Evolutionary conservation across 2,888 invertebrate genomes (phyloP).

Genomic region (Eledona agricola): DNA sequence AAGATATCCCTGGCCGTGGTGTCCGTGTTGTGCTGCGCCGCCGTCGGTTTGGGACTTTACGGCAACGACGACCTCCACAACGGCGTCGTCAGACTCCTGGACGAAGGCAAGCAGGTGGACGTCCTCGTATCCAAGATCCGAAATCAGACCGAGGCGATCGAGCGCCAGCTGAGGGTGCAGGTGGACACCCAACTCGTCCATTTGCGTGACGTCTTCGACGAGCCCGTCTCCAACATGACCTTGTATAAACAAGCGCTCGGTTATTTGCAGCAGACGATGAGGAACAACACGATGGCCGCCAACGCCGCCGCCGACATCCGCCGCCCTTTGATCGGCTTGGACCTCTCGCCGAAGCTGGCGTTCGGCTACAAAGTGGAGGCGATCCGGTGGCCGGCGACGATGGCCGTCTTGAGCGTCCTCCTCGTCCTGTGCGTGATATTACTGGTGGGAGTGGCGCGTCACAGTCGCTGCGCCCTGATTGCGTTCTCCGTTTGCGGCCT

Average conservation of each 20-base stretch:
- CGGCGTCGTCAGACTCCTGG: constrained; percentile 70
- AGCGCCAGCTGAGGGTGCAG: constrained; percentile 70
- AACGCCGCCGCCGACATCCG: constrained; percentile 81
- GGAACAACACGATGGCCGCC: constrained; percentile 79
- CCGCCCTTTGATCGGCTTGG: constrained; percentile 75
- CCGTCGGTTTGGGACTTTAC: constrained; percentile 89
- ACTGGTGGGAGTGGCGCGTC: constrained; percentile 87
- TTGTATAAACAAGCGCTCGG: constrained; percentile 76
- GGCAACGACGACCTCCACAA: constrained; percentile 96
- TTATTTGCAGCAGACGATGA: constrained; percentile 74
- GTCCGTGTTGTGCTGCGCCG: constrained; percentile 88
- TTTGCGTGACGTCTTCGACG: constrained; percentile 79
- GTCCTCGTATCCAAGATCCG: constrained; percentile 80
- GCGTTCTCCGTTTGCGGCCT: constrained; percentile 88
- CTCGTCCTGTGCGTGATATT: constrained; percentile 88
- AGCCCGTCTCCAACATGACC: constrained; percentile 80
- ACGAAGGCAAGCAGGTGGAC: constrained; percentile 82
- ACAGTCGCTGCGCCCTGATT: constrained; percentile 88
- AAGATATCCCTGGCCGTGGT: constrained; percentile 82
- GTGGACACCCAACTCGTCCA: constrained; percentile 72
- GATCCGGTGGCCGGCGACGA: constrained; percentile 85
- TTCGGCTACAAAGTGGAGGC: constrained; percentile 78
- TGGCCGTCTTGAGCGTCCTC: constrained; percentile 85
- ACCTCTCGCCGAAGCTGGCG: constrained; percentile 69
- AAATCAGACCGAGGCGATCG: constrained; percentile 83